Conservation (phyloP, 2,797 vertebrate species). For the Megaceryle alcyon region DNA sequence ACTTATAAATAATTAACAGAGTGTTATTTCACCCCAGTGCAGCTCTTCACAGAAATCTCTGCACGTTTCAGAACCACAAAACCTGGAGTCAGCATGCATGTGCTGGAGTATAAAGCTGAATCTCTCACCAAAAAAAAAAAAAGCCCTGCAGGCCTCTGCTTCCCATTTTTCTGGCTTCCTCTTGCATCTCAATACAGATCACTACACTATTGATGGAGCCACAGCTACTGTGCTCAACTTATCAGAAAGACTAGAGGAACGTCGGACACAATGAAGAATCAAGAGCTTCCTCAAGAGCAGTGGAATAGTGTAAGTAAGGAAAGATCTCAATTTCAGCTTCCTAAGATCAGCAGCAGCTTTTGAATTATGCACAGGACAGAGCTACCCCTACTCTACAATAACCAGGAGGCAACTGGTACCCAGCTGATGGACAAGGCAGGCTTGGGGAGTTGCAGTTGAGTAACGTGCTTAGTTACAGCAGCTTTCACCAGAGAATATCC, state of each 20-base stretch:
- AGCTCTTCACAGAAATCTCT: constrained; percentile 47
- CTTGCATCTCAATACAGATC: neutral
- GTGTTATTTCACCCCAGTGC: constrained; percentile 38
- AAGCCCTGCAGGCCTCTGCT: neutral
- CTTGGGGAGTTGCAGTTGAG: neutral
- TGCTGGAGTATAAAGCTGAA: neutral
- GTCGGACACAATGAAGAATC: neutral
- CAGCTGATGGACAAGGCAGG: neutral
- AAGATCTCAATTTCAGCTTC: neutral
- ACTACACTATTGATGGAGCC: neutral
- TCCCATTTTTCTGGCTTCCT: neutral
- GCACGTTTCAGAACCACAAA: constrained; percentile 27
- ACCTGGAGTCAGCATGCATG: constrained; percentile 19
- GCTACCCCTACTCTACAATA: neutral
- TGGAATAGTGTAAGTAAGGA: neutral
- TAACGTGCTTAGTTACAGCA: neutral
- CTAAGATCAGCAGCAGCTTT: neutral
- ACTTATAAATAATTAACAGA: constrained; percentile 59
- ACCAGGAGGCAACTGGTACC: neutral
- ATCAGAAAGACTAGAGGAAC: neutral
- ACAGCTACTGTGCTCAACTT: neutral
- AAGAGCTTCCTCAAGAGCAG: neutral
- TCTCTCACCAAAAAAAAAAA: neutral
- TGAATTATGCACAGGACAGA: neutral
- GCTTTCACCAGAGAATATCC: neutral